Percentiles rank a stretch among this genome's conserved stretches.
These are phyloP conservation scores for Spongilla lacustris DNA, from an alignment of 37 sponge, comb jelly and placozoan species.

Conservation along the genomic window DNA sequence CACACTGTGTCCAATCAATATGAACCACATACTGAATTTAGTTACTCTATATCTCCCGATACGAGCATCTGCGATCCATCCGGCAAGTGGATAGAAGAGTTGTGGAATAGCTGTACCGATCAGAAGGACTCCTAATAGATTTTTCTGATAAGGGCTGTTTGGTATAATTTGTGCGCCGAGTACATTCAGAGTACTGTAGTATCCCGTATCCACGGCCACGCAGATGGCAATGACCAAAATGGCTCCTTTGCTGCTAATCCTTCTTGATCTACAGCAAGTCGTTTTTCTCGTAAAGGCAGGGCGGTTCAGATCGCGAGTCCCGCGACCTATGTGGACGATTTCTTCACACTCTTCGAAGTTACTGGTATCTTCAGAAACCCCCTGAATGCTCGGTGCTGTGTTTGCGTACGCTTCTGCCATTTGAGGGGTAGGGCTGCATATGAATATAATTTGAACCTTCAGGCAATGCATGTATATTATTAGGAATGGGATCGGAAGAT, in stretches of 20 bases:
- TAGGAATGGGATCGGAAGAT: too few species aligned
- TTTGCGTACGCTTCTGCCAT: too few species aligned
- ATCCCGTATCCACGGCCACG: not conserved
- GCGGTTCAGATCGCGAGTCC: too few species aligned
- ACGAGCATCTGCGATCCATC: slow-evolving; percentile 1
- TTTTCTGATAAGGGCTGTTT: not conserved
- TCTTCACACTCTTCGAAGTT: too few species aligned
- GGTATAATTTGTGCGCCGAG: not conserved
- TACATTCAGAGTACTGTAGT: not conserved
- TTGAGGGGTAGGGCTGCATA: too few species aligned
- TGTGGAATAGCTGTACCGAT: not conserved
- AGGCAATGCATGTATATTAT: too few species aligned
- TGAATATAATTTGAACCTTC: too few species aligned
- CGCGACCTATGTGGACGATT: too few species aligned
- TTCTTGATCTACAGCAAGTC: not conserved
- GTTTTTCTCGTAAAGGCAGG: too few species aligned
- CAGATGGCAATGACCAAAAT: not conserved
- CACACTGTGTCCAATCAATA: not conserved
- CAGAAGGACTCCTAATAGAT: not conserved
- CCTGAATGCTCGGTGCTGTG: too few species aligned
- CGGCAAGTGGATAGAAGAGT: slow-evolving; percentile 3
- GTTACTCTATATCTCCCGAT: not conserved
- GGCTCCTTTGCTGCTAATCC: not conserved
- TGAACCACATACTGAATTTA: not conserved
- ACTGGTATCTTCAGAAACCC: too few species aligned